Evolutionary conservation across 2,113 vertebrate genomes (phyloP).

Genomic region (Albula goreensis): DNA sequence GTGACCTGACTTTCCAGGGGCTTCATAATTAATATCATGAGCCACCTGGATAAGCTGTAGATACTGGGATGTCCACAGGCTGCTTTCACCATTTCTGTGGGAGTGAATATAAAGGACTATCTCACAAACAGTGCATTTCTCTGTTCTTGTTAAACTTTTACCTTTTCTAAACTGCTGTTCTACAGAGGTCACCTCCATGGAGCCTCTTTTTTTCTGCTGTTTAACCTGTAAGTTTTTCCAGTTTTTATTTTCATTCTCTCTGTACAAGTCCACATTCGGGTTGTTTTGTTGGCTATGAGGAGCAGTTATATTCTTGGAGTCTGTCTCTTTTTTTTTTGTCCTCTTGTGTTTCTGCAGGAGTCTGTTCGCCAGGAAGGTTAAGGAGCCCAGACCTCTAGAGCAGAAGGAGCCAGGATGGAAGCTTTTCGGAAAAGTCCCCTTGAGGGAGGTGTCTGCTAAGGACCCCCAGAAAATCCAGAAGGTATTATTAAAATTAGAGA

Average conservation of each 20-base stretch:
- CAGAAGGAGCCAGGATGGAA: slow-evolving; percentile 84
- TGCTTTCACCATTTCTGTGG: not conserved
- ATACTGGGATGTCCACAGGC: not conserved
- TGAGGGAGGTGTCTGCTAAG: slow-evolving; percentile 71
- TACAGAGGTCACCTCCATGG: not conserved
- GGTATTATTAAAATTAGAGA: slow-evolving; percentile 62
- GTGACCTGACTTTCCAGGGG: not conserved
- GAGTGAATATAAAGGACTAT: not conserved
- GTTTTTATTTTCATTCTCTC: not conserved
- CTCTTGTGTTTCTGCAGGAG: slow-evolving; percentile 66
- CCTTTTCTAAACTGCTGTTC: not conserved
- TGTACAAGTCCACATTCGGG: too few species aligned
- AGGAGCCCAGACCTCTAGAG: slow-evolving; percentile 71
- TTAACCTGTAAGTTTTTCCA: not conserved
- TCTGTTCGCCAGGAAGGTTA: slow-evolving; percentile 82
- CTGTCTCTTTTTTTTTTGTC: slow-evolving; percentile 13
- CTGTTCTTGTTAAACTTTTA: not conserved
- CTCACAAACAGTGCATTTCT: not conserved
- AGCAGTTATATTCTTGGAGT: not conserved
- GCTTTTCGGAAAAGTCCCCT: slow-evolving; percentile 84
- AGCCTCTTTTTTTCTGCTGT: not conserved
- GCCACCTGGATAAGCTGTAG: not conserved
- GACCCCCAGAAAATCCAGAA: slow-evolving; percentile 77
- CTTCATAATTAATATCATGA: not conserved
- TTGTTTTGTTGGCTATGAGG: not conserved